Conservation (phyloP, 2,113 vertebrate species). For the Ceyx cyanopectus region DNA sequence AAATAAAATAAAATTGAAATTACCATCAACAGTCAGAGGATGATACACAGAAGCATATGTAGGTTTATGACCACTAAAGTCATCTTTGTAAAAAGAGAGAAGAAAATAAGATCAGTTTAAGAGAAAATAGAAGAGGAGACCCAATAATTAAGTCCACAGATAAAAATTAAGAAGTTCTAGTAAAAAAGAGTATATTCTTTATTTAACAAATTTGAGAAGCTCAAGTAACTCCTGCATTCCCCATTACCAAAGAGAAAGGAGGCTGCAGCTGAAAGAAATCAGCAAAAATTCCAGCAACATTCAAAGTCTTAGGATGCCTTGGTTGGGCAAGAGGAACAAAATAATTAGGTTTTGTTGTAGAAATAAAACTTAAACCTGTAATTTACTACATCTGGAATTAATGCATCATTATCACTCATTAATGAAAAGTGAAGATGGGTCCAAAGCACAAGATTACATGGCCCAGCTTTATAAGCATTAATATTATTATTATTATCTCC, state of each 20-base stretch:
- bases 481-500: background rate
- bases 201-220: background rate
- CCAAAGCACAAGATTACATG: background rate
- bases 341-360: background rate
- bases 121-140: background rate
- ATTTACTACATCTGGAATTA: background rate
- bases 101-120: constrained; percentile 48
- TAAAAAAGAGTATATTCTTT: background rate
- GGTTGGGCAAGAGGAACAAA: background rate
- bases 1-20: too few species aligned
- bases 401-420: background rate
- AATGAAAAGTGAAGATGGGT: background rate
- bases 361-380: background rate
- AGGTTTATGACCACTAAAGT: constrained; percentile 51
- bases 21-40: constrained; percentile 57
- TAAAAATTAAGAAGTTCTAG: background rate
- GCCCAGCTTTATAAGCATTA: background rate
- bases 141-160: background rate
- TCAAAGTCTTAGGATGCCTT: background rate
- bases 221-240: background rate
- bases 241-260: background rate
- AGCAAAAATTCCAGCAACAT: background rate
- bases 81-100: constrained; percentile 32
- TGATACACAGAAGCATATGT: constrained; percentile 44
- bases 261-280: background rate